These are phyloP conservation scores for Mythimna lalbum DNA, from an alignment of 2,888 invertebrate species.

Conservation along the genomic window DNA sequence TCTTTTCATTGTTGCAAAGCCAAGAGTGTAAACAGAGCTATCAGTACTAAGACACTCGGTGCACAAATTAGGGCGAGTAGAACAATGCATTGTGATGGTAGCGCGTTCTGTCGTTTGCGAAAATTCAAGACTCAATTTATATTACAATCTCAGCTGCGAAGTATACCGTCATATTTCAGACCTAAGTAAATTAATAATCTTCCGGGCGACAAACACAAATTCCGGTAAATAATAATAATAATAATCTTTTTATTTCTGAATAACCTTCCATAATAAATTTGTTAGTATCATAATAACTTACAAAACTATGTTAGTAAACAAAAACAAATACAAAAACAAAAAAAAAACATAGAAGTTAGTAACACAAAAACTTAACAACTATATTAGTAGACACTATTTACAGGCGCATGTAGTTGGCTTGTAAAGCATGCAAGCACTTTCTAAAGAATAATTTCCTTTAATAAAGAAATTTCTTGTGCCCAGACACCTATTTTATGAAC, in stretches of 20 bases:
- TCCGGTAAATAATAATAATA: too few relatives aligned
- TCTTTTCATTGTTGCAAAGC: background rate
- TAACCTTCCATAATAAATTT: too few relatives aligned
- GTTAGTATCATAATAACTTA: too few relatives aligned
- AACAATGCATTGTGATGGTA: background rate
- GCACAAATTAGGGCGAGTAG: background rate
- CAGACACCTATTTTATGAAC: too few relatives aligned
- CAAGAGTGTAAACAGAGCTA: background rate
- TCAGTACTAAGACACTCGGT: background rate
- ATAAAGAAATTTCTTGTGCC: background rate
- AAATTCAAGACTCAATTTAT: background rate
- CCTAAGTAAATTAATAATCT: background rate
- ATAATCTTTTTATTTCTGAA: too few relatives aligned
- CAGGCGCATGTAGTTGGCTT: too few relatives aligned
- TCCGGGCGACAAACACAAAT: background rate
- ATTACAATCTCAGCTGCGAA: background rate
- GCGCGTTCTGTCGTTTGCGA: background rate
- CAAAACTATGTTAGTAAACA: too few relatives aligned
- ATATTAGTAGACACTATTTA: too few relatives aligned
- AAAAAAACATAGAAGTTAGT: too few relatives aligned
- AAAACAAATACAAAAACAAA: too few relatives aligned
- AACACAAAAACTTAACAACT: too few relatives aligned
- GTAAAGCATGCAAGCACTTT: background rate
- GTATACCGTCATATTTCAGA: background rate
- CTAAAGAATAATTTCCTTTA: background rate